Percentiles rank a stretch among this genome's conserved stretches.
Evolutionary conservation across 2,797 vertebrate species (phyloP).

Genomic region (Chrysolophus pictus): DNA sequence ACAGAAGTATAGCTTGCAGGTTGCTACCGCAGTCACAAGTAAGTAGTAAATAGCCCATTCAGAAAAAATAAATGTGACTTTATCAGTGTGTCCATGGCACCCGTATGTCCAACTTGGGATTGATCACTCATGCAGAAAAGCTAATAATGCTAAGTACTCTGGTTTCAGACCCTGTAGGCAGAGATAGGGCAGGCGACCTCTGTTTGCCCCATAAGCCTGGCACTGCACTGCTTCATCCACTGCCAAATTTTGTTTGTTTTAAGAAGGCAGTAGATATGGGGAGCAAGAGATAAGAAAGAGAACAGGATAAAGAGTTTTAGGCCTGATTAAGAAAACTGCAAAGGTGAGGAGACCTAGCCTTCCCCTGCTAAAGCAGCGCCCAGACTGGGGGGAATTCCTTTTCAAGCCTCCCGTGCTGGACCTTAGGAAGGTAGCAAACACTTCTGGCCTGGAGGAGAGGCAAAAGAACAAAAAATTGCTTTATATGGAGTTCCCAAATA

Average conservation of each 20-base stretch:
- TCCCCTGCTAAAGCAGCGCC: not conserved
- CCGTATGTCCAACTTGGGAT: conserved; percentile 24
- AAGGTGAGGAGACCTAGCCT: not conserved
- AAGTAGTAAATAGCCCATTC: conserved; percentile 32
- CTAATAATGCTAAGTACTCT: conserved; percentile 22
- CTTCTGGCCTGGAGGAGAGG: not conserved
- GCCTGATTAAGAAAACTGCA: not conserved
- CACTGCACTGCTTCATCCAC: not conserved
- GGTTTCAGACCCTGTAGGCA: conserved; percentile 14
- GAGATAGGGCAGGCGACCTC: conserved; percentile 7
- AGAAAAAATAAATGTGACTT: conserved; percentile 27
- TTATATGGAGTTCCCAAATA: not conserved
- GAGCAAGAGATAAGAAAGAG: not conserved
- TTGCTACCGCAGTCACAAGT: not conserved
- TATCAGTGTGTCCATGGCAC: conserved; percentile 6
- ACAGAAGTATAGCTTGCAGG: not conserved
- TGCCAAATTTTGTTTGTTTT: conserved; percentile 9
- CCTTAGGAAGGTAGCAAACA: not conserved
- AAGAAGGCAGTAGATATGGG: not conserved
- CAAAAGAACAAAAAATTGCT: not conserved
- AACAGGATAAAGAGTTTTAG: not conserved
- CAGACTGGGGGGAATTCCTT: not conserved
- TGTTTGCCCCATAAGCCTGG: not conserved
- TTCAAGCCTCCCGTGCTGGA: not conserved
- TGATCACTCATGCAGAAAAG: conserved; percentile 42